phyloP scores from a whole-genome alignment of 2,797 vertebrate genomes.

The Sus cebifrons region DNA sequence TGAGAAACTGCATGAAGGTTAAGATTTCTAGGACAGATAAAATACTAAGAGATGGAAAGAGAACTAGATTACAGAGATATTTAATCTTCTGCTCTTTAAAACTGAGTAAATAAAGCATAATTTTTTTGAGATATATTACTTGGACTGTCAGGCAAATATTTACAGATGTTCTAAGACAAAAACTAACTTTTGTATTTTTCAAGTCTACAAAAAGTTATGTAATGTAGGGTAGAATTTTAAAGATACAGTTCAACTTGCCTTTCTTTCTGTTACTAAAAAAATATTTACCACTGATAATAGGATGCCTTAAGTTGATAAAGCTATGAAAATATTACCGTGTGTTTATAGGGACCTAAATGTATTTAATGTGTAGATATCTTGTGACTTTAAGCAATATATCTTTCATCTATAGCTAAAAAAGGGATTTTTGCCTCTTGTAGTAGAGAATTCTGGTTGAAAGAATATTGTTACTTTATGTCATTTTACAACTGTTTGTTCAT shows the following conservation, averaged over 20 bases:
- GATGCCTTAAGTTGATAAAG: not conserved
- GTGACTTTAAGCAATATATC: not conserved
- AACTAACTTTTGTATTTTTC: conserved; percentile 19
- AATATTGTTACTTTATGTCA: not conserved
- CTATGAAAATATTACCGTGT: not conserved
- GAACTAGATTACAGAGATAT: conserved; percentile 23
- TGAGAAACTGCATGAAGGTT: not conserved
- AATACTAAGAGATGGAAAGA: conserved; percentile 51
- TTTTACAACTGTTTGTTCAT: conserved; percentile 34
- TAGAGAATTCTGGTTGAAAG: conserved; percentile 11
- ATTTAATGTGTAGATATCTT: conserved; percentile 56
- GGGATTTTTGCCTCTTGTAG: not conserved
- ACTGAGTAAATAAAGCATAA: not conserved
- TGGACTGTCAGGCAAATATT: not conserved
- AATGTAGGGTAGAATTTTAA: conserved; percentile 30
- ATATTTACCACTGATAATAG: not conserved
- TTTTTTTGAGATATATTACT: conserved; percentile 1
- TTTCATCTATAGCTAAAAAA: not conserved
- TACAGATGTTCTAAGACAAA: conserved; percentile 20
- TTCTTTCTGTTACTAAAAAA: conserved; percentile 2
- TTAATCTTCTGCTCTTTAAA: conserved; percentile 51
- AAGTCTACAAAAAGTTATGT: not conserved
- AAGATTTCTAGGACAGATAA: not conserved
- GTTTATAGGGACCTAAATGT: not conserved
- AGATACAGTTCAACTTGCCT: not conserved